A percentile compares a stretch with the other conserved stretches of the same genome.
Conservation (phyloP, 2,888 invertebrate species). For the Monoplex corrugatus region DNA sequence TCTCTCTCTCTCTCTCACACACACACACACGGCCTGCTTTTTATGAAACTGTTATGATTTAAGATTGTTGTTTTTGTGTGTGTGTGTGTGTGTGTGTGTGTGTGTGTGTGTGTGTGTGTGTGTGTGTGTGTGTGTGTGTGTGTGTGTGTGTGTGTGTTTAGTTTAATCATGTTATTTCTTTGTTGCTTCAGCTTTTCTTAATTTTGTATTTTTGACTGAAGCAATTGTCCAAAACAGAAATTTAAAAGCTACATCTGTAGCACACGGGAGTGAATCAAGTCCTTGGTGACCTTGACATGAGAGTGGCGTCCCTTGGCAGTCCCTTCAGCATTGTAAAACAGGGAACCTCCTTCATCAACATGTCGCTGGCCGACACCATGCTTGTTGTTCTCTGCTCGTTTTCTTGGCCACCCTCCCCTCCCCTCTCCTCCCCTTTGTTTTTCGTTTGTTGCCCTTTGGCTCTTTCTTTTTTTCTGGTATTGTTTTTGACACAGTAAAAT, state of each 20-base stretch:
- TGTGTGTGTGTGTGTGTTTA: no score
- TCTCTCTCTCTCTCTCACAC: background rate
- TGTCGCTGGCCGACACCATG: background rate
- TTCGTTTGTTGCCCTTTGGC: background rate
- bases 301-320: background rate
- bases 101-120: background rate
- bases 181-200: no score
- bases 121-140: no score
- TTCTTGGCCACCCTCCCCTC: background rate
- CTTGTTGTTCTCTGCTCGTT: background rate
- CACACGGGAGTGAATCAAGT: no score
- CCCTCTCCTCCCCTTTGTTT: background rate
- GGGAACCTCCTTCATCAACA: background rate
- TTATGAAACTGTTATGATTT: background rate
- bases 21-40: background rate
- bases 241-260: no score
- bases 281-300: background rate
- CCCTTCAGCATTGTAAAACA: conserved; percentile 8
- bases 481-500: no score
- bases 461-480: background rate
- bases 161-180: no score
- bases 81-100: conserved; percentile 21
- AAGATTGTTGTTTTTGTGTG: background rate
- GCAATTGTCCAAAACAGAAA: no score
- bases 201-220: no score